A percentile compares a stretch with the other conserved stretches of the same genome.
These are phyloP conservation scores for Anoplolepis gracilipes DNA, from an alignment of 1,140 invertebrate species.

Conservation along the genomic window DNA sequence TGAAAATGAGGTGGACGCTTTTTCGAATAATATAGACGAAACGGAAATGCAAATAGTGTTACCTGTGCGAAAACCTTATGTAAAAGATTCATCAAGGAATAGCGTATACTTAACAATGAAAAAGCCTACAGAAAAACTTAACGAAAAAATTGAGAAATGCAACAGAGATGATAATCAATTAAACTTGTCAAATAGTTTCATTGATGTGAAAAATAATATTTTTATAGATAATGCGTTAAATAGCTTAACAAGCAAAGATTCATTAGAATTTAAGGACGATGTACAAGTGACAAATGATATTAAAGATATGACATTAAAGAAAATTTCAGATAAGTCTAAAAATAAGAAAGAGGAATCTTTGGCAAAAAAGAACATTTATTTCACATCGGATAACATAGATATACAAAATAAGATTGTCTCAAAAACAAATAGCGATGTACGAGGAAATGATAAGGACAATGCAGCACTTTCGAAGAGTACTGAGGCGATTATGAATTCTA, in stretches of 20 bases:
- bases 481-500: not conserved
- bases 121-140: conserved; percentile 60
- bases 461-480: not conserved
- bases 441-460: not conserved
- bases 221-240: not conserved
- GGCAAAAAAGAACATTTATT: not conserved
- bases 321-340: not conserved
- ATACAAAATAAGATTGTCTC: not conserved
- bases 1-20: not conserved
- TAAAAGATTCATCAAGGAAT: conserved; percentile 81
- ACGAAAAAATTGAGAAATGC: conserved; percentile 14
- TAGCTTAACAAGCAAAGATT: not conserved
- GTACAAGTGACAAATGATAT: not conserved
- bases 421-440: not conserved
- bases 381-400: not conserved
- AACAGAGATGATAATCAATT: conserved; percentile 13
- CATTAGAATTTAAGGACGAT: not conserved
- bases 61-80: conserved; percentile 78
- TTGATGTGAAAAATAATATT: not conserved
- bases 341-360: conserved; percentile 21
- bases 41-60: conserved; percentile 73
- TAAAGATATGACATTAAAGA: conserved; percentile 1
- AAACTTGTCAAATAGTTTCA: not conserved
- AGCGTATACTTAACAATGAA: conserved; percentile 82
- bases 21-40: conserved; percentile 33